A percentile compares a stretch with the other conserved stretches of the same genome.
These are phyloP conservation scores for Bombus huntii DNA, from an alignment of 1,140 invertebrate species.

Conservation along the genomic window DNA sequence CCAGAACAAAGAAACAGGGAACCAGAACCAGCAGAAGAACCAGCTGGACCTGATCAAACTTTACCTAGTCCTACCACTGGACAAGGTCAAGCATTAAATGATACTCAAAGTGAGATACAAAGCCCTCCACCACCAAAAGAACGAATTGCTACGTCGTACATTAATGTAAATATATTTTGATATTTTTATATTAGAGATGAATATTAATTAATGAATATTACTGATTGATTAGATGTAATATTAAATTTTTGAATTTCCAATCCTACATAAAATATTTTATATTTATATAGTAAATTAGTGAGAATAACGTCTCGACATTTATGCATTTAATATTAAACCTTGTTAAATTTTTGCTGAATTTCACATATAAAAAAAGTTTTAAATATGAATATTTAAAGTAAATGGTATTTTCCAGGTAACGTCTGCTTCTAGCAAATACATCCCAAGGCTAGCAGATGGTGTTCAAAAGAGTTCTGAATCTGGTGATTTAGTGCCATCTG, in stretches of 20 bases:
- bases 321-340: neutral
- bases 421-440: conserved; percentile 84
- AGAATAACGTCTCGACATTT: neutral
- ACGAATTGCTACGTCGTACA: conserved; percentile 85
- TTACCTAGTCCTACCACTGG: conserved; percentile 83
- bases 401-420: conserved; percentile 74
- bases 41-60: conserved; percentile 85
- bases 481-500: conserved; percentile 86
- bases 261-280: neutral
- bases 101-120: conserved; percentile 74
- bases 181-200: conserved; percentile 3
- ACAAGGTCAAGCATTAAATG: conserved; percentile 75
- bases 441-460: conserved; percentile 87
- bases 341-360: neutral
- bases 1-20: conserved; percentile 80
- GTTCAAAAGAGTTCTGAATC: conserved; percentile 78
- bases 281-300: neutral
- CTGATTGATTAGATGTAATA: too few relatives aligned
- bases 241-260: too few relatives aligned
- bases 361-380: neutral
- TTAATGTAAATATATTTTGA: conserved; percentile 82
- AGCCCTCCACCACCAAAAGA: conserved; percentile 83
- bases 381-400: conserved; percentile 2
- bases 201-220: too few relatives aligned
- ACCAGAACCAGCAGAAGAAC: conserved; percentile 84